Evolutionary conservation across 2,888 invertebrate species (phyloP), one percentile per base, ranked within the genome.

Genomic region (Campaea margaritaria): DNA sequence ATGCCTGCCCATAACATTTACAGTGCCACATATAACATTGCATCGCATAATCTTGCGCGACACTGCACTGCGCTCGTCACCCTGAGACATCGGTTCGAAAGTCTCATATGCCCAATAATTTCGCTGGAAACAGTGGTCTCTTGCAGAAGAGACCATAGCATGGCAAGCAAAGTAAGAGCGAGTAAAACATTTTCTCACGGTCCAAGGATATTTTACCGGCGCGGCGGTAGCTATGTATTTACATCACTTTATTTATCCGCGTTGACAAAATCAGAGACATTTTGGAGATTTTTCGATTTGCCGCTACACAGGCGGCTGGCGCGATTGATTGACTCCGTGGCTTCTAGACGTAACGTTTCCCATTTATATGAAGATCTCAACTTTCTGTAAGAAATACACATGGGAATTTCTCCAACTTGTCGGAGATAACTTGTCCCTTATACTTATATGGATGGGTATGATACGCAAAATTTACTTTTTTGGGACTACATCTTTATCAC

Each of bases 311-410:
- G 81, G 74, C 85, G 83, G 82, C 73, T 78, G 81, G 65, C 76
- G 76, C 81, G 81, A 82, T 82, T 86, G 86, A 86, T 86, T 85
- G 86, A 85, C 85, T 86, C 75, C 68, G 70, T 76, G 80, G 81
- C 77, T 79, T 81, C 77, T 59, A 75, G 78, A 79, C 79, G 83
- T 83, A 75, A 81, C 82, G 79, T 81, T 85, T 82, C 75, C 84
- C 83, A 86, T 86, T 84, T 86, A 84, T 86, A 86, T 86, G 84
- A 86, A 86, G 83, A 86, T 85, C 77, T 81, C 75, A 78, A 81
- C 77, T 81, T 78, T 70, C 74, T 73, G 58, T 65, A 67, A 65
- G 68, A 69, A 67, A 77, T 71, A 65, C 75, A 52, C 69, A 55
- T 64, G 74, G 74, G 78, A 71, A 73, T 79, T 63, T 60, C 50